These are phyloP conservation scores for Orycteropus afer DNA, from an alignment of 2,113 vertebrate species.

Conservation along the genomic window DNA sequence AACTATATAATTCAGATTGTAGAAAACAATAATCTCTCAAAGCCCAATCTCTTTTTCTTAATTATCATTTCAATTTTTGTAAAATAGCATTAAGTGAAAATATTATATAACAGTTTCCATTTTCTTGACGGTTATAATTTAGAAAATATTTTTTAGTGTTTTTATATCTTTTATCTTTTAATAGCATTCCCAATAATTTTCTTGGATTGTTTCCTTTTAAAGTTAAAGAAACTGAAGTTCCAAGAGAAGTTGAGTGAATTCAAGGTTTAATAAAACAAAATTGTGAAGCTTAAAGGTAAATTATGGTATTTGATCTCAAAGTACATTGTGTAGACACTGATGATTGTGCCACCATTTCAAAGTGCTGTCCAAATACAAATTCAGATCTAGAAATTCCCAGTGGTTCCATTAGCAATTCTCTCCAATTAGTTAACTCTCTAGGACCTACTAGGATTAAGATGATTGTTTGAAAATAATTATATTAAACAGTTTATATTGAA, in stretches of 20 bases:
- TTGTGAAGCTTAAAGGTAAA: not conserved
- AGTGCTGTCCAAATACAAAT: not conserved
- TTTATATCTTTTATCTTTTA: no score
- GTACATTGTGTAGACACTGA: not conserved
- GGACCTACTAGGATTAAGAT: not conserved
- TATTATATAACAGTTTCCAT: not conserved
- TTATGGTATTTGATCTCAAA: not conserved
- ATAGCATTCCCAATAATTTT: not conserved
- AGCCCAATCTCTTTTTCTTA: not conserved
- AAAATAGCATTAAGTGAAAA: not conserved
- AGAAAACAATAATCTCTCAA: not conserved
- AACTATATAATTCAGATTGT: not conserved
- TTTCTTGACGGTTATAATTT: not conserved
- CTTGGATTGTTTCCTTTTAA: not conserved
- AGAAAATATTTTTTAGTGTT: not conserved
- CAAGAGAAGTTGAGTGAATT: not conserved
- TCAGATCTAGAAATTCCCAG: not conserved
- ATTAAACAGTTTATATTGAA: not conserved
- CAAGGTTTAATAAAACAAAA: not conserved
- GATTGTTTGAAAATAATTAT: not conserved
- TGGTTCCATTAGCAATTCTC: not conserved
- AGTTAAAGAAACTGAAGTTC: not conserved
- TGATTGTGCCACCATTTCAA: not conserved
- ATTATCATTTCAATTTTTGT: not conserved
- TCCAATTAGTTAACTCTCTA: not conserved